Conservation (phyloP, 2,113 vertebrate genomes). For the Eleginops maclovinus region DNA sequence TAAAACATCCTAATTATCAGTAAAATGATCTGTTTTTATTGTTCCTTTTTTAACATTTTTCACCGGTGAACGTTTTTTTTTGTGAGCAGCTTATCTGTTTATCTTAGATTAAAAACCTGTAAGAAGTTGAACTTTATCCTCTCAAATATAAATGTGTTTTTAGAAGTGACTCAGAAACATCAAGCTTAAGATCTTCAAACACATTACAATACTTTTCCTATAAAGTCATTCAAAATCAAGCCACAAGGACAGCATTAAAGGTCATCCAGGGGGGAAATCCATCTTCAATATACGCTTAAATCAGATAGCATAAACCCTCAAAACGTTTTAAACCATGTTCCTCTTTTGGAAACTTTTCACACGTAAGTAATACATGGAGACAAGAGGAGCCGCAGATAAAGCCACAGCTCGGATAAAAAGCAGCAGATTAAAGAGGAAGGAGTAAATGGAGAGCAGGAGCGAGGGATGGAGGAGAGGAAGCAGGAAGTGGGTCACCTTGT, state of each 20-base stretch:
- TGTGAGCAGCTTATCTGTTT: no score
- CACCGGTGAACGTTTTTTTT: no score
- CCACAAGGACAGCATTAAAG: not conserved
- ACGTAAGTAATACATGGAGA: not conserved
- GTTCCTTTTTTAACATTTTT: no score
- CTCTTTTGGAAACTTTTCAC: not conserved
- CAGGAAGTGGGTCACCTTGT: slow-evolving; percentile 77
- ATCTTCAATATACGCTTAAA: not conserved
- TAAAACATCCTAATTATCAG: no score
- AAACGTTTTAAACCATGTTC: not conserved
- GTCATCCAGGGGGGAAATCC: not conserved
- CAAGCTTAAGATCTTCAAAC: not conserved
- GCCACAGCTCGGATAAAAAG: not conserved
- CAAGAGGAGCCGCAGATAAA: slow-evolving; percentile 1
- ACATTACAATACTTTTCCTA: no score
- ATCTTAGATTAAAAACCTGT: no score
- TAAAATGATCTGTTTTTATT: no score
- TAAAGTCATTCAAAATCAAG: not conserved
- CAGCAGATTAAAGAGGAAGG: slow-evolving; percentile 17
- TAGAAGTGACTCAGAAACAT: not conserved
- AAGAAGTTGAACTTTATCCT: not conserved
- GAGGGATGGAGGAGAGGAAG: slow-evolving; percentile 8
- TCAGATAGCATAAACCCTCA: not conserved
- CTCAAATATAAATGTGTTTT: not conserved
- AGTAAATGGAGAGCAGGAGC: slow-evolving; percentile 14